Base-by-base conservation (phyloP, 2,888 invertebrate species). In the Oegoconia quadripuncta region DNA sequence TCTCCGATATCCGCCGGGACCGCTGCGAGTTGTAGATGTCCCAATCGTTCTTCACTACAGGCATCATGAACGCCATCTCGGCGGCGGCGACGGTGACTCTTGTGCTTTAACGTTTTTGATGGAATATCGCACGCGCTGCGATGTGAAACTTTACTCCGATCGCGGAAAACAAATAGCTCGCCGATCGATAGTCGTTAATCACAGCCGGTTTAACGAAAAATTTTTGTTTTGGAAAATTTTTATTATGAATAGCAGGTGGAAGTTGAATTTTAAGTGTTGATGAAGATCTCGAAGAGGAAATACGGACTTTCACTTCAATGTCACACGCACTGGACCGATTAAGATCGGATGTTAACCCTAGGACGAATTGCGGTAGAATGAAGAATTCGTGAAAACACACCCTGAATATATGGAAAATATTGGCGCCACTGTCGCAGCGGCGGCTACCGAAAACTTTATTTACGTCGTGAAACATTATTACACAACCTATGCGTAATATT, bases 51-150 rank as follows among this genome's bases (percentile, higher is more conserved):
- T 96, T 96, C 87, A 96, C 92, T 52, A 96, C 96, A 42, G 96
- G 96, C 95, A 96, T 95, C 96, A 96, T 96, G 88, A 96, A 96
- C 89, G 96, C 96, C 96, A 96, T 96, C 81, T 79, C 82, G 78
- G 65, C 79, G 82, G 58, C 60, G 68, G 60, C 51, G 55, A 71
- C 75, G 76, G 78, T 71, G 62, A 54, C 70, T 80, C 83, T 71
- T 80, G 61, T 51, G 64, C 60, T 61, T 76, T 68, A 76, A 80
- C 84, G 86, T 86, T 76, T 84, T 86, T 74, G 74, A 59, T 62
- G 57, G 56, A 58, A 58, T 74, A 54, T 48, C 58, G 66, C 52
- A 63, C 57, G 62, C 66, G 55, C 44, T 45, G 51, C 55, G 47
- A 58, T 52, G 58, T 63, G 66, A 56, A 60, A 55, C 45, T 42